Evolutionary conservation across 1,140 invertebrate species (phyloP), one percentile per base, ranked within the genome.

Genomic region (Penaeus japonicus): DNA sequence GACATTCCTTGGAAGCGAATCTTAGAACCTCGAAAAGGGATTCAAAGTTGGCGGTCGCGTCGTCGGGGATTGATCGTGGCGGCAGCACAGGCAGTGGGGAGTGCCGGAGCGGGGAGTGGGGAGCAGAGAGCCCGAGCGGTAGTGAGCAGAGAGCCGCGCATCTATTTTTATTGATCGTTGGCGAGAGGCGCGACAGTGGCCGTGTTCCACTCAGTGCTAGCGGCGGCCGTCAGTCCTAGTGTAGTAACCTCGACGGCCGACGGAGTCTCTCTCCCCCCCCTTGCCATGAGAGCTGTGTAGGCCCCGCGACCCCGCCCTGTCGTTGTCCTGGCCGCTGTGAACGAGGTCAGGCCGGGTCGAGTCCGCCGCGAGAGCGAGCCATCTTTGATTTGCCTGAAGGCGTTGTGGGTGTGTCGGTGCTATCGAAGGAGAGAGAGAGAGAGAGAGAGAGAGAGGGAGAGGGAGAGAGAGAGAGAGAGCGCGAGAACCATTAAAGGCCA

Each of bases 161-260:
- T n/a, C 83, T 84, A 84, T 84, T 84, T 84, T 84, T 84, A 84
- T 84, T 84, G 83, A 84, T 84, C 83, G 83, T 20, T 75, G 83
- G 83, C 39, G 18, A 75, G 83, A 84, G 83, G 65, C 65, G 82
- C 82, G 83, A 84, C 83, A 54, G 32, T 79, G 83, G 83, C 83
- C 30, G 17, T 30, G 65, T 75, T 84, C 32, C 65, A 18, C 39
- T 84, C 62, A 84, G 83, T 84, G 83, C 47, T 30, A 54, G 27
- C 22, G 12, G 35, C 62, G 62, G 35, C 59, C 32, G 62, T 70
- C 83, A 84, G 83, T 84, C n/a, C 83, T 75, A 47, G 83, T 54
- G 83, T 62, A 65, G 83, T 75, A 53, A 27, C 30, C 83, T 24
- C 4, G 20, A 22, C 27, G 83, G 53, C 47, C 39, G n/a, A 24